Evolutionary conservation across 2,888 invertebrate species (phyloP), one percentile per base, ranked within the genome.

Genomic region (Cantharis flavilabris): DNA sequence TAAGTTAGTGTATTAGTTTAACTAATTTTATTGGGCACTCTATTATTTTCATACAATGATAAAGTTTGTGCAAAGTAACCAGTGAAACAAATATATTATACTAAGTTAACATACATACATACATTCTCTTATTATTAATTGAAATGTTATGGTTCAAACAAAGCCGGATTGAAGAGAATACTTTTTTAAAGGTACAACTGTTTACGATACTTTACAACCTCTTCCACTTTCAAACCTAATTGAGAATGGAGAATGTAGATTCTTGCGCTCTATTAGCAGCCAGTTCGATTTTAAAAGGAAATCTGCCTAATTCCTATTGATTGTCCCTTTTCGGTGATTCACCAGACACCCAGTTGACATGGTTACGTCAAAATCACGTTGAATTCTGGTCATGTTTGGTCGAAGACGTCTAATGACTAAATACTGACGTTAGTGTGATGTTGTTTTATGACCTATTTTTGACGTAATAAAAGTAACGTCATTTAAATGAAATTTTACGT

Each of bases 1-100:
- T 84, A 86, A 85, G 83, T 86, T 87, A 86, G 84, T 86, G 74
- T 85, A 81, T 87, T 87, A 87, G 86, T 87, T 85, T 85, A 87
- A 86, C 85, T 84, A 84, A 85, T 84, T 87, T 88, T 88, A 88
- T 88, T 88, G 88, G 88, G 88, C 88, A 88, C 88, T 88, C 88
- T 86, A 75, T 79, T 75, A 72, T 65, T 75, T 72, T 76, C 75
- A 74, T 81, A 82, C 80, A 77, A 76, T 77, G 76, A 75, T 76
- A 70, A 79, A 64, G 69, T 77, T 71, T 74, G 80, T 82, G 81
- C 80, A 79, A 69, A 74, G 78, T 79, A 82, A 82, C 82, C 81
- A 82, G 83, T 79, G 79, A 73, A 69, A 74, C n/a, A n/a, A 77
- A 73, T 76, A 79, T 70, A 73, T 28, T 26, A 70, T 62, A 9